Conservation (phyloP, 2,797 vertebrate genomes). For the Artibeus jamaicensis region DNA sequence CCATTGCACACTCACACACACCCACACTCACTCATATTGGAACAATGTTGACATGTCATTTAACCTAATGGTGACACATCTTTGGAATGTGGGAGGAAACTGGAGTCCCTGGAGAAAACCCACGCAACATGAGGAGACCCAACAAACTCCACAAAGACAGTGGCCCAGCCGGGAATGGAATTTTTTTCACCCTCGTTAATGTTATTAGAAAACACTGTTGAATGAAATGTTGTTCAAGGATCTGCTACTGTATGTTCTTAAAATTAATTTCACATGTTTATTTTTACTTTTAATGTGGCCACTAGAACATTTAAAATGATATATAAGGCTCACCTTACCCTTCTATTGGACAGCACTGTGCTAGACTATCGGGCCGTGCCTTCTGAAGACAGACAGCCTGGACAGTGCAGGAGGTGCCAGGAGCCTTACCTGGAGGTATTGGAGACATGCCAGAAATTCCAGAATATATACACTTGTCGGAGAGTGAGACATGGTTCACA, state of each 20-base stretch:
- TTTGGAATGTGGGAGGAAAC: not conserved
- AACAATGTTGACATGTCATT: too few relatives aligned
- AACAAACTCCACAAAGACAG: not conserved
- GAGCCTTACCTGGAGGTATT: not conserved
- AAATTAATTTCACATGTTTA: not conserved
- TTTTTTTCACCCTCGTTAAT: not conserved
- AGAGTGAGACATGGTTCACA: not conserved
- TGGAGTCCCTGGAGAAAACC: not conserved
- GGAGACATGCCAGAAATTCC: not conserved
- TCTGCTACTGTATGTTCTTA: not conserved
- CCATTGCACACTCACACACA: not conserved
- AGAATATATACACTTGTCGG: not conserved
- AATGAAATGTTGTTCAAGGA: not conserved
- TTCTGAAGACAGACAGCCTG: not conserved
- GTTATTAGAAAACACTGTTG: not conserved
- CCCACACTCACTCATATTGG: not conserved
- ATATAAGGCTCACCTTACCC: not conserved
- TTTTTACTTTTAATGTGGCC: not conserved
- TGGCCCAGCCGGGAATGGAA: not conserved
- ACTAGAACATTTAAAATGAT: not conserved
- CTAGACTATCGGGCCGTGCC: not conserved
- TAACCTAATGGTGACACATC: not conserved
- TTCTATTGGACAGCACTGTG: not conserved
- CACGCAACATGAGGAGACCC: fast-evolving
- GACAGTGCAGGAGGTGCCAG: not conserved